Conservation (phyloP, 2,888 invertebrate species). For the Stramonita haemastoma region DNA sequence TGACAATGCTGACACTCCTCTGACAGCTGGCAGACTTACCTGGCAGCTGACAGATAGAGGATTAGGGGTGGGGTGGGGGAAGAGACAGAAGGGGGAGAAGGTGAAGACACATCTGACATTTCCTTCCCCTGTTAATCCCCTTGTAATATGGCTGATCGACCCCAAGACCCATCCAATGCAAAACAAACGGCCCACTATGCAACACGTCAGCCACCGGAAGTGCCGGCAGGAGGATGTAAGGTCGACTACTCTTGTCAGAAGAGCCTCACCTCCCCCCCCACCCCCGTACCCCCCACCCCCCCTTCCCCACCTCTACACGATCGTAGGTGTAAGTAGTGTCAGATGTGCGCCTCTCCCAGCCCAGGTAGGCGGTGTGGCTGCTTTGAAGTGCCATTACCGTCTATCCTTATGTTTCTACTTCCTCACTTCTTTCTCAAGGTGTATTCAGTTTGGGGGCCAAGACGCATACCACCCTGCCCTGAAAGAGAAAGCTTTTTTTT, state of each 20-base stretch:
- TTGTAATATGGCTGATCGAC: slow-evolving; percentile 8
- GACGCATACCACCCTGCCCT: too few relatives aligned
- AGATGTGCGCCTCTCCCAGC: too few relatives aligned
- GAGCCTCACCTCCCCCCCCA: neutral
- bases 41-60: too few relatives aligned
- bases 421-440: too few relatives aligned
- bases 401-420: too few relatives aligned
- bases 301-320: neutral
- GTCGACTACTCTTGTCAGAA: neutral
- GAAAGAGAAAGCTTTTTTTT: too few relatives aligned
- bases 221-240: neutral
- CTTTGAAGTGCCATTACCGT: too few relatives aligned
- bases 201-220: neutral
- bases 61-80: neutral
- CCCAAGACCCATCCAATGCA: neutral
- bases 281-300: neutral
- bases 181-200: neutral
- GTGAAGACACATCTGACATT: slow-evolving; percentile 16
- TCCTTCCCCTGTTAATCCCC: neutral
- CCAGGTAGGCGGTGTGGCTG: neutral
- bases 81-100: neutral
- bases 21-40: too few relatives aligned
- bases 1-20: too few relatives aligned
- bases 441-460: too few relatives aligned
- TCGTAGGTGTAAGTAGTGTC: neutral